These are phyloP conservation scores for Ceriagrion tenellum DNA, from an alignment of 2,888 invertebrate species.

Conservation along the genomic window DNA sequence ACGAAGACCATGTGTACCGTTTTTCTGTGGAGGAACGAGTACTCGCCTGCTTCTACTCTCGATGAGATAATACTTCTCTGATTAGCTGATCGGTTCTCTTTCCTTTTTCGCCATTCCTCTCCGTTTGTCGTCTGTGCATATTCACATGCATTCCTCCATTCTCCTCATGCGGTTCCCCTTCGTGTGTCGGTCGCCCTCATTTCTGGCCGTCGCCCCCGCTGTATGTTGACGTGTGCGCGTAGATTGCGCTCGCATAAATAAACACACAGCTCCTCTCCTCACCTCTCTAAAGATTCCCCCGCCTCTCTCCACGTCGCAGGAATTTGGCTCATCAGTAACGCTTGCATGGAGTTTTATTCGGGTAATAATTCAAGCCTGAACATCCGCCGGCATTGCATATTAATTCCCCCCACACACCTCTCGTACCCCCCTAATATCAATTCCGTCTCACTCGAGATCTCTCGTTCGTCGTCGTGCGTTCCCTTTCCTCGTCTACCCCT, in stretches of 20 bases:
- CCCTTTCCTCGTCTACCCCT: background rate
- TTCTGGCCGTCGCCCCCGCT: background rate
- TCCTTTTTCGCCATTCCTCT: background rate
- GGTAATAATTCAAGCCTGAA: conserved; percentile 22
- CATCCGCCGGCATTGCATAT: conserved; percentile 33
- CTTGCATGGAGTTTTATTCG: conserved; percentile 36
- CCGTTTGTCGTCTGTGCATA: background rate
- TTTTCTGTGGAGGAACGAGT: no score
- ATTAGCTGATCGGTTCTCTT: background rate
- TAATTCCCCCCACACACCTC: background rate
- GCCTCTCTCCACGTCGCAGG: background rate
- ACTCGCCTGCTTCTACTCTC: background rate
- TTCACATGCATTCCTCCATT: no score
- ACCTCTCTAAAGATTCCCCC: background rate
- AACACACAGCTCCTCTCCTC: background rate
- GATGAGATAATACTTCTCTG: background rate
- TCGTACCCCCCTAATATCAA: conserved; percentile 4
- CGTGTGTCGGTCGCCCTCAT: no score
- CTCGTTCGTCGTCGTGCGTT: background rate
- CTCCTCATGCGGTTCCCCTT: no score
- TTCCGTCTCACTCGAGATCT: conserved; percentile 10
- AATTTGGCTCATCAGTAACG: background rate
- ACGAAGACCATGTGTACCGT: no score
- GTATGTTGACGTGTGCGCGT: background rate
- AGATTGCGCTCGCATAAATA: background rate